A percentile compares a stretch with the other conserved stretches of the same genome.
These are phyloP conservation scores for Lordiphosa mommai DNA, from an alignment of 1,140 invertebrate species.

Conservation along the genomic window DNA sequence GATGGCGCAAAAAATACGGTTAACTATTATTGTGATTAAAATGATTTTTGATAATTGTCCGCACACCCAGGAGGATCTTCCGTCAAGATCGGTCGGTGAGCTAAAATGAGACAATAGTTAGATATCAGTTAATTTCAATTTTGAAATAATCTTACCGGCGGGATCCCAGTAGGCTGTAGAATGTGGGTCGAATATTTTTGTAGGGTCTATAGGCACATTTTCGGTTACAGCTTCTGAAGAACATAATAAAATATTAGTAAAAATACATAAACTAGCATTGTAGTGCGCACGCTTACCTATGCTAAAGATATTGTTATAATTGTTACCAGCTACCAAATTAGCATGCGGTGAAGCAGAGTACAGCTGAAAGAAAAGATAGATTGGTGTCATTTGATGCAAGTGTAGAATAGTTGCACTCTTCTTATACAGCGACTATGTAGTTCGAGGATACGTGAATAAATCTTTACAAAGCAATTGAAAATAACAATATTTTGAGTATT, in stretches of 20 bases:
- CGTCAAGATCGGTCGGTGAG: conserved; percentile 12
- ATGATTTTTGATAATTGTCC: conserved; percentile 20
- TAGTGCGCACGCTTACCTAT: conserved; percentile 20
- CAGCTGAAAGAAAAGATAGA: conserved; percentile 2
- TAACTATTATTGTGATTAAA: conserved; percentile 23
- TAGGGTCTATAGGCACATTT: conserved; percentile 11
- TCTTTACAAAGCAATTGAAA: too few relatives aligned
- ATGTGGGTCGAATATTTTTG: conserved; percentile 21
- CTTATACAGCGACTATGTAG: too few relatives aligned
- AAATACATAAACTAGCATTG: neutral
- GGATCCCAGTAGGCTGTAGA: conserved; percentile 12
- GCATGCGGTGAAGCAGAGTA: conserved; percentile 8
- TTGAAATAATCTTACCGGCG: conserved; percentile 6
- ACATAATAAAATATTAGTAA: neutral
- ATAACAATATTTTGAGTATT: too few relatives aligned
- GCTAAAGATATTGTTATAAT: conserved; percentile 13
- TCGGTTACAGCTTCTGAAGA: conserved; percentile 14
- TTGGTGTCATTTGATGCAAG: too few relatives aligned
- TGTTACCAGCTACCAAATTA: conserved; percentile 14
- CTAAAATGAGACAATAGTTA: neutral
- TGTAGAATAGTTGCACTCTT: too few relatives aligned
- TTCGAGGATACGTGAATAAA: too few relatives aligned
- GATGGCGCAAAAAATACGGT: conserved; percentile 21
- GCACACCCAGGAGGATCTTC: conserved; percentile 13
- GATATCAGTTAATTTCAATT: neutral